Evolutionary conservation across 2,888 invertebrate genomes (phyloP).

Genomic region (Ophion ellenae): DNA sequence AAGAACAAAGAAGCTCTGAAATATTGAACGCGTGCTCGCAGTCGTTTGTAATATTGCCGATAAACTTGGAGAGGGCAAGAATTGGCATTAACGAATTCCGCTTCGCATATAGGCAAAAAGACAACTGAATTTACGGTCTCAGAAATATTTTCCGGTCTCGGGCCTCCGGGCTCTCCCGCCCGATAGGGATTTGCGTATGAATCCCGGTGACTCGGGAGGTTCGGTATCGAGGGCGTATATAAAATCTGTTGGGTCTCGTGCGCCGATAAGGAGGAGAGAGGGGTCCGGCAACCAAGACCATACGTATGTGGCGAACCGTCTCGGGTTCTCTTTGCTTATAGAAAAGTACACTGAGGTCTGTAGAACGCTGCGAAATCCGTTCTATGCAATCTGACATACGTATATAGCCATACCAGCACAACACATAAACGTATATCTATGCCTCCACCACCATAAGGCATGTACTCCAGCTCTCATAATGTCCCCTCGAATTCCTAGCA

Average conservation of each 20-base stretch:
- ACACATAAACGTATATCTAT: not conserved
- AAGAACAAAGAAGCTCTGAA: conserved; percentile 21
- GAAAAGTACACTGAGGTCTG: conserved; percentile 51
- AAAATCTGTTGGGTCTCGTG: conserved; percentile 78
- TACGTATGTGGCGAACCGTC: conserved; percentile 41
- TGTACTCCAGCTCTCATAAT: conserved; percentile 19
- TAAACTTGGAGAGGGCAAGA: conserved; percentile 35
- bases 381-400: conserved; percentile 31
- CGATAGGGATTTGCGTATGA: conserved; percentile 77
- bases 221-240: conserved; percentile 72
- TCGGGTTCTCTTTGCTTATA: conserved; percentile 34
- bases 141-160: conserved; percentile 34
- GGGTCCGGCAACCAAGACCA: not conserved
- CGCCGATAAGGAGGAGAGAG: conserved; percentile 76
- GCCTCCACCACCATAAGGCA: not conserved
- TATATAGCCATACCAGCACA: not conserved
- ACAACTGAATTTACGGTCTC: not conserved
- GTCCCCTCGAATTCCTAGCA: conserved; percentile 43
- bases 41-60: conserved; percentile 39
- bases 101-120: not conserved
- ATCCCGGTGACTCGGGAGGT: conserved; percentile 70
- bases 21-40: conserved; percentile 42
- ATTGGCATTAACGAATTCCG: conserved; percentile 51
- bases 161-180: conserved; percentile 13
- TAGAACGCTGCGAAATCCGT: conserved; percentile 39